phyloP scores from a whole-genome alignment of 2,113 vertebrate genomes.

The Catagonus wagneri region DNA sequence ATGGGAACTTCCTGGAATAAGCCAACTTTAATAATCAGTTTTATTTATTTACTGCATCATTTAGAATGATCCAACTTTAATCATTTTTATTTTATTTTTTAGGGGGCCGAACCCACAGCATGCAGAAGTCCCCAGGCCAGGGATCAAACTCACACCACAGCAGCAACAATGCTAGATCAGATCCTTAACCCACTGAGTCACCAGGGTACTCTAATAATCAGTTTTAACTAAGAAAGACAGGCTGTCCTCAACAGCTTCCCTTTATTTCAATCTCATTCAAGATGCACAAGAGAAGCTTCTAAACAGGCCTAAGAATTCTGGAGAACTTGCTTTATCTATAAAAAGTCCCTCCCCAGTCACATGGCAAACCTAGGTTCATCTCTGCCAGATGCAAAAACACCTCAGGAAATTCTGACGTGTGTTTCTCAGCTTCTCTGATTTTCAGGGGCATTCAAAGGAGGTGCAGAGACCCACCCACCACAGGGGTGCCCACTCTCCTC shows the following conservation, averaged over 20 bases:
- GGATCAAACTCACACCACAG: too few species aligned
- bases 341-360: background rate
- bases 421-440: slow-evolving; percentile 28
- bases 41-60: background rate
- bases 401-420: background rate
- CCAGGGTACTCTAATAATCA: background rate
- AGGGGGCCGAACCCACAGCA: too few species aligned
- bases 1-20: background rate
- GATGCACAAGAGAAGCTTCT: background rate
- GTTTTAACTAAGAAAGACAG: slow-evolving; percentile 25
- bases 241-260: background rate
- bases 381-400: background rate
- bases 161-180: too few species aligned
- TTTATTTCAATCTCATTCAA: slow-evolving; percentile 8
- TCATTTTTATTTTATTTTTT: too few species aligned
- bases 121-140: too few species aligned
- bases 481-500: accelerated
- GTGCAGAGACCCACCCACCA: background rate
- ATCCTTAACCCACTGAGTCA: too few species aligned
- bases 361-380: background rate
- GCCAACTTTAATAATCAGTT: background rate
- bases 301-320: background rate
- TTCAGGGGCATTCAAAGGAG: background rate
- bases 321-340: slow-evolving; percentile 22
- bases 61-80: too few species aligned